Conservation (phyloP, 2,888 invertebrate species). For the Amphipyra tragopoginis region DNA sequence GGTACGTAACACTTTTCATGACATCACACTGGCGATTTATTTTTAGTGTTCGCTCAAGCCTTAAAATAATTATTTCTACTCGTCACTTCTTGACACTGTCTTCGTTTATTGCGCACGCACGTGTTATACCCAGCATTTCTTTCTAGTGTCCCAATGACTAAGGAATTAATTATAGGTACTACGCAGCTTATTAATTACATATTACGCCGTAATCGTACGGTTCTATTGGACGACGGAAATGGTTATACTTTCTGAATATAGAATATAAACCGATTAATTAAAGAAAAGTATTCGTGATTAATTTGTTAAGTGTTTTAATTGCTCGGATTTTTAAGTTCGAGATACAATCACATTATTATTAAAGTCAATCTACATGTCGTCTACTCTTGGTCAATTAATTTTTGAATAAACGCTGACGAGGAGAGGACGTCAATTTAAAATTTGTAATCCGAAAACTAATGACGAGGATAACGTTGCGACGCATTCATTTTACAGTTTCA, state of each 20-base stretch:
- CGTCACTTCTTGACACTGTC: slow-evolving; percentile 71
- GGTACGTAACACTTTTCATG: slow-evolving; percentile 85
- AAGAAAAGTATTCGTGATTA: slow-evolving; percentile 5
- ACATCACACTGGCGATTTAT: slow-evolving; percentile 86
- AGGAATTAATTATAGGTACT: slow-evolving; percentile 22
- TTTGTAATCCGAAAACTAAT: not conserved
- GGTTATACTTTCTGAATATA: slow-evolving; percentile 3
- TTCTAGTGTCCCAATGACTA: slow-evolving; percentile 36
- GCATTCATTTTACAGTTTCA: not conserved
- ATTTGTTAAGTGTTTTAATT: not conserved
- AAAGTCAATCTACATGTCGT: no score
- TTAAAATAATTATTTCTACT: slow-evolving; percentile 82
- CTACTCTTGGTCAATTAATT: not conserved
- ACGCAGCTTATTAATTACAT: not conserved
- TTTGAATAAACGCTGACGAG: not conserved
- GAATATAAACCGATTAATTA: slow-evolving; percentile 17
- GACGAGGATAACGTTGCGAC: not conserved
- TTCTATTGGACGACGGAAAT: slow-evolving; percentile 13
- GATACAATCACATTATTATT: no score
- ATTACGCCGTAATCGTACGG: slow-evolving; percentile 14
- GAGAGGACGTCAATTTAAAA: not conserved
- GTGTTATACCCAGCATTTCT: slow-evolving; percentile 46
- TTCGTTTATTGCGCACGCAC: slow-evolving; percentile 68
- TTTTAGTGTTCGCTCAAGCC: slow-evolving; percentile 82
- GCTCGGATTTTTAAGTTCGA: no score